Percentiles rank a stretch among this genome's conserved stretches.
phyloP scores from a whole-genome alignment of 2,113 vertebrate genomes.

The Micronycteris hirsuta region DNA sequence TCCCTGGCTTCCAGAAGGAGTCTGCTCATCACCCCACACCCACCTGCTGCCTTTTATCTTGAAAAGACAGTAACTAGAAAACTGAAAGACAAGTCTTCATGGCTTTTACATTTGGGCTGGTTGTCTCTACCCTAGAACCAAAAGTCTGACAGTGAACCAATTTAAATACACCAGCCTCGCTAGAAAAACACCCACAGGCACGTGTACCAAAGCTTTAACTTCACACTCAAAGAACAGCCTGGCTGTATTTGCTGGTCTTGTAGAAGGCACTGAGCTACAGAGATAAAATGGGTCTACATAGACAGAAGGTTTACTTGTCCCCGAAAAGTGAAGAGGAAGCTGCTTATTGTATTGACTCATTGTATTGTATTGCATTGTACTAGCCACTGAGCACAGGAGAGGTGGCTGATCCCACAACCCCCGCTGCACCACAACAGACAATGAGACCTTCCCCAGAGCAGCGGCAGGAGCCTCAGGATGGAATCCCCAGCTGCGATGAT shows the following conservation, averaged over 20 bases:
- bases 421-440: rapidly evolving
- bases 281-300: neutral
- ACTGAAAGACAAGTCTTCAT: neutral
- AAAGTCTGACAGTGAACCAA: neutral
- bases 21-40: neutral
- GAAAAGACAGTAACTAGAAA: neutral
- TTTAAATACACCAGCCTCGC: neutral
- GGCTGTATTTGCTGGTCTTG: neutral
- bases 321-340: neutral
- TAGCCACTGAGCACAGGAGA: neutral
- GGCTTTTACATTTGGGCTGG: neutral
- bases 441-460: neutral
- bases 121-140: neutral
- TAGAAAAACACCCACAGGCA: neutral
- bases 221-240: neutral
- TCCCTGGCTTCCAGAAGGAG: neutral
- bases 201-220: neutral
- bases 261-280: rapidly evolving
- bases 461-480: neutral
- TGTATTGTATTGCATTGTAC: no score
- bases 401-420: neutral
- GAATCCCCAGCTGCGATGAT: neutral
- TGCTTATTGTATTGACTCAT: neutral
- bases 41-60: neutral
- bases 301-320: neutral